phyloP scores from a whole-genome alignment of 2,888 invertebrate genomes.

The Agrochola litura region DNA sequence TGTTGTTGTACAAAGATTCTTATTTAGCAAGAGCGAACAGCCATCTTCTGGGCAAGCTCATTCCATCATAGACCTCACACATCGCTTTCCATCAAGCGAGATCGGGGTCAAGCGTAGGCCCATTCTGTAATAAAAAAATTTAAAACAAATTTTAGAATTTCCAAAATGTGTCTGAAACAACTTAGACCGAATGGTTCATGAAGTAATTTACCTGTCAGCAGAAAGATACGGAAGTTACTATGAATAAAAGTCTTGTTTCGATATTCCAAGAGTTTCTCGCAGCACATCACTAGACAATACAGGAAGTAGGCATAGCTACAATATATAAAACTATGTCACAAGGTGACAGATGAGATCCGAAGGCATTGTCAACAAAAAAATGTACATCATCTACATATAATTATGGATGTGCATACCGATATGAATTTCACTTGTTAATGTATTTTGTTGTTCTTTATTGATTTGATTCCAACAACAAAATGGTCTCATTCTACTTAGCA shows the following conservation, averaged over 20 bases:
- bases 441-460: background rate
- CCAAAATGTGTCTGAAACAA: background rate
- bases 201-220: background rate
- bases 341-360: constrained; percentile 21
- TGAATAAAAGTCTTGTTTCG: background rate
- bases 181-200: background rate
- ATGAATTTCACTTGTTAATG: background rate
- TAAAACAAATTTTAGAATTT: too few relatives aligned
- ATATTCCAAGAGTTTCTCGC: background rate
- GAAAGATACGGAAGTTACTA: background rate
- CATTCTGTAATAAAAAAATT: too few relatives aligned
- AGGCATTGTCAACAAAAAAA: constrained; percentile 26
- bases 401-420: background rate
- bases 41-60: too few relatives aligned
- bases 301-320: constrained; percentile 27
- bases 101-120: too few relatives aligned
- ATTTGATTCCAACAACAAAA: background rate
- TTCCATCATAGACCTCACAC: too few relatives aligned
- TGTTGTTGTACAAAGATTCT: too few relatives aligned
- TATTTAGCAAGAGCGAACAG: too few relatives aligned
- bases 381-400: background rate
- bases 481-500: too few relatives aligned
- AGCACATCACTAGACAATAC: constrained; percentile 27
- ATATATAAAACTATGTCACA: constrained; percentile 44
- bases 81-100: too few relatives aligned